Conservation (phyloP, 2,113 vertebrate genomes). For the Bagarius yarrelli region DNA sequence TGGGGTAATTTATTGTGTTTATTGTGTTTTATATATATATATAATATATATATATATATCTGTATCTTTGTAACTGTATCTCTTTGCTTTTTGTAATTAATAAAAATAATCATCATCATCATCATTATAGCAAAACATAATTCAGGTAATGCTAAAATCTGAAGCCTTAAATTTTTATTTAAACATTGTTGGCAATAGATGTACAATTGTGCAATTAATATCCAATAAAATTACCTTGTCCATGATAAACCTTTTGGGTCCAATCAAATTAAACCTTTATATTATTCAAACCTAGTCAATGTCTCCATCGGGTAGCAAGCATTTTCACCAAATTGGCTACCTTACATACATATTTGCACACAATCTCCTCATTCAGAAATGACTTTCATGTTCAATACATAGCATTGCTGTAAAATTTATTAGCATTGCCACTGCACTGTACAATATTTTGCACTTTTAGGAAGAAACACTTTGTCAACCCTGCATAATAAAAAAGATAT, state of each 20-base stretch:
- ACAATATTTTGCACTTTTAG: background rate
- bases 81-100: too few relatives aligned
- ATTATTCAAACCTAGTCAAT: background rate
- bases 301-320: background rate
- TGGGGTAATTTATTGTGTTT: too few relatives aligned
- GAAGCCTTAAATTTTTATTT: too few relatives aligned
- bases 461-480: background rate
- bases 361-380: background rate
- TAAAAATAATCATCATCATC: too few relatives aligned
- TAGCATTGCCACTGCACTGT: background rate
- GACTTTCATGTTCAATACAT: background rate
- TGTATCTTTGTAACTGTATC: too few relatives aligned
- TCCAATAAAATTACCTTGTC: background rate
- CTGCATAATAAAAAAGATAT: background rate
- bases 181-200: background rate
- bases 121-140: too few relatives aligned
- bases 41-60: too few relatives aligned
- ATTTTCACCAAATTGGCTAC: background rate
- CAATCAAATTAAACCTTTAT: background rate
- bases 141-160: too few relatives aligned
- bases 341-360: background rate
- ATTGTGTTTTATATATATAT: too few relatives aligned
- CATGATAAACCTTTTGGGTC: background rate
- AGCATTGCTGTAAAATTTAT: background rate
- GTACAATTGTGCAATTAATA: background rate